Evolutionary conservation across 2,113 vertebrate species (phyloP).

Genomic region (Zootoca vivipara): DNA sequence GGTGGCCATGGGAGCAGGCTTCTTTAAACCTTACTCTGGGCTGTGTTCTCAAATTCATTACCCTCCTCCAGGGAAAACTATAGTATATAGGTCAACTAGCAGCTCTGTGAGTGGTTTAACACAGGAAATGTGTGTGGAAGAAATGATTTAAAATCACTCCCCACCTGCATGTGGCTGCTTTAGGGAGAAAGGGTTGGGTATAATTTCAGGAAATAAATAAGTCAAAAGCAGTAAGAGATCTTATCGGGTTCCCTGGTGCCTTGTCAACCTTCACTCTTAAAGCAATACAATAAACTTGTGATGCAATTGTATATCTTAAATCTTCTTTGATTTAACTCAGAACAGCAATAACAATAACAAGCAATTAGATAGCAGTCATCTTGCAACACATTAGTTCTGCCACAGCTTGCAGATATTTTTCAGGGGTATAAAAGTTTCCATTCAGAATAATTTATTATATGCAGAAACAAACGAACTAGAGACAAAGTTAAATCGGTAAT

Average conservation of each 20-base stretch:
- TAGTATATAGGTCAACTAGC: background rate
- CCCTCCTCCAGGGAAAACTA: background rate
- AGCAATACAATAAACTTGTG: background rate
- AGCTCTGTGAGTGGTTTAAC: background rate
- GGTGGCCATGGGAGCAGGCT: background rate
- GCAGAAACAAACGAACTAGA: background rate
- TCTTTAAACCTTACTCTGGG: background rate
- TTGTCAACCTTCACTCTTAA: background rate
- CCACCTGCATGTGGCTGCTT: background rate
- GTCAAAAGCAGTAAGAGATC: background rate
- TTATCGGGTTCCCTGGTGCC: background rate
- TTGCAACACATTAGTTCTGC: background rate
- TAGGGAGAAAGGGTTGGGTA: background rate
- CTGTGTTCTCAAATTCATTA: background rate
- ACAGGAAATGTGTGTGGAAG: background rate
- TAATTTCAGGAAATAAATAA: background rate
- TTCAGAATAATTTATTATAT: background rate
- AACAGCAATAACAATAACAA: background rate
- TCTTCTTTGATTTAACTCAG: background rate
- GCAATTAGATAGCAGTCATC: background rate
- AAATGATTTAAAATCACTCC: background rate
- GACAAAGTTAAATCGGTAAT: background rate
- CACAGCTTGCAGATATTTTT: background rate
- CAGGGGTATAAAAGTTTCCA: background rate
- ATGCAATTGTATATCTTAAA: background rate